Evolutionary conservation across 2,113 vertebrate species (phyloP).

Genomic region (Garra rufa): DNA sequence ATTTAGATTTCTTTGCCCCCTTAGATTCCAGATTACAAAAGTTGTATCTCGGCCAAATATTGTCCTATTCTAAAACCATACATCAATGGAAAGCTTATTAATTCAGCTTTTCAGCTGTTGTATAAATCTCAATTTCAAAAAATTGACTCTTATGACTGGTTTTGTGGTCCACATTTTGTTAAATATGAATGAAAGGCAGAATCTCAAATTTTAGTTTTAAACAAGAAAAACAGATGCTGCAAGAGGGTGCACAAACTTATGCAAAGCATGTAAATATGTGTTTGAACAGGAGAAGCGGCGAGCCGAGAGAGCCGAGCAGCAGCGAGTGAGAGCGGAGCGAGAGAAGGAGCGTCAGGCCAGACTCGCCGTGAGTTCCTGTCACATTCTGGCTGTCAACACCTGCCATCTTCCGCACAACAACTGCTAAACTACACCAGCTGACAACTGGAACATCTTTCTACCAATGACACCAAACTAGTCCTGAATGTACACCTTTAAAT

Average conservation of each 20-base stretch:
- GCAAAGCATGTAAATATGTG: constrained; percentile 8
- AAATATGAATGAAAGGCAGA: background rate
- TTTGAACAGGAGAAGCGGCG: constrained; percentile 77
- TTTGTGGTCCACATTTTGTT: too few species aligned
- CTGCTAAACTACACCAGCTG: background rate
- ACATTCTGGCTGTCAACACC: background rate
- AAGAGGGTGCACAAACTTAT: background rate
- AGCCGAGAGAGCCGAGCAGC: constrained; percentile 79
- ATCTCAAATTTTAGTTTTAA: background rate
- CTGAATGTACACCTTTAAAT: background rate
- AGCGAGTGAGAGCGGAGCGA: constrained; percentile 74
- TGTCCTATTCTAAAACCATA: too few species aligned
- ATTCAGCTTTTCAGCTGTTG: too few species aligned
- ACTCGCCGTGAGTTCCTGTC: constrained; percentile 65
- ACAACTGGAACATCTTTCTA: background rate
- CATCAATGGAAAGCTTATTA: too few species aligned
- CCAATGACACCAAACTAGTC: background rate
- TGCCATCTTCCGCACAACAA: background rate
- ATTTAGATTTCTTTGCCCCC: too few species aligned
- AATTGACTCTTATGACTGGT: too few species aligned
- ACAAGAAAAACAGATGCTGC: background rate
- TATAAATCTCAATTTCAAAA: too few species aligned
- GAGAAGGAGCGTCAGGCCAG: constrained; percentile 81
- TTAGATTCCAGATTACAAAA: too few species aligned
- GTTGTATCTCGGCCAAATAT: too few species aligned